phyloP scores from a whole-genome alignment of 1,140 invertebrate genomes.

The Hormaphis cornu region DNA sequence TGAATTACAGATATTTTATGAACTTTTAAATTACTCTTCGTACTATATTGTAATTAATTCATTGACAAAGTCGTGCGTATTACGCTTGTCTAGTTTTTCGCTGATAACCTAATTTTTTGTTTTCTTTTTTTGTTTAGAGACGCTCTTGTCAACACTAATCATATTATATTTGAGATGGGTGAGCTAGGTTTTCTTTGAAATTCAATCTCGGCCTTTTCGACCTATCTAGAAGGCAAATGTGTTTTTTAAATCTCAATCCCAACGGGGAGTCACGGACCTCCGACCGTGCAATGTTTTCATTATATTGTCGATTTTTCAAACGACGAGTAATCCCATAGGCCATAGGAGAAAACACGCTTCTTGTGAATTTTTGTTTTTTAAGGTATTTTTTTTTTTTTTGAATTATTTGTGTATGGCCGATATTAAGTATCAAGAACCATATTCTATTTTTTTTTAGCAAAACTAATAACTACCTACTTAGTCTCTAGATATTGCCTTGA shows the following conservation, averaged over 20 bases:
- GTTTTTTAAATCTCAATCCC: conserved; percentile 9
- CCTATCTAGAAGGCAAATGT: background rate
- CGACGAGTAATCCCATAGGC: background rate
- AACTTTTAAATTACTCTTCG: too few relatives aligned
- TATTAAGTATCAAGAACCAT: too few relatives aligned
- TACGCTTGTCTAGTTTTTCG: background rate
- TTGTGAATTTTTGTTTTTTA: background rate
- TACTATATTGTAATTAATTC: too few relatives aligned
- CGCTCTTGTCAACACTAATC: background rate
- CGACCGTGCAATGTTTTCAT: conserved; percentile 3
- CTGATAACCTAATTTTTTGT: too few relatives aligned
- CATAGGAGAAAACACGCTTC: background rate
- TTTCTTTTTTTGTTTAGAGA: background rate
- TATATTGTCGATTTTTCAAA: conserved; percentile 15
- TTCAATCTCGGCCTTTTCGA: background rate
- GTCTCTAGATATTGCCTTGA: too few relatives aligned
- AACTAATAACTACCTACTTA: too few relatives aligned
- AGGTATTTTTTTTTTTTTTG: background rate
- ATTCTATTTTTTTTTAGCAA: too few relatives aligned
- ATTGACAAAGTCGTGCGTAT: too few relatives aligned
- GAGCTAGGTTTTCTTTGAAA: background rate
- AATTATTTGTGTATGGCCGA: too few relatives aligned
- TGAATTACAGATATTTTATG: too few relatives aligned
- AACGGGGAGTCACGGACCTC: conserved; percentile 10
- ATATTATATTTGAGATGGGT: background rate